phyloP scores from a whole-genome alignment of 2,888 invertebrate genomes.

The Gortyna flavago region DNA sequence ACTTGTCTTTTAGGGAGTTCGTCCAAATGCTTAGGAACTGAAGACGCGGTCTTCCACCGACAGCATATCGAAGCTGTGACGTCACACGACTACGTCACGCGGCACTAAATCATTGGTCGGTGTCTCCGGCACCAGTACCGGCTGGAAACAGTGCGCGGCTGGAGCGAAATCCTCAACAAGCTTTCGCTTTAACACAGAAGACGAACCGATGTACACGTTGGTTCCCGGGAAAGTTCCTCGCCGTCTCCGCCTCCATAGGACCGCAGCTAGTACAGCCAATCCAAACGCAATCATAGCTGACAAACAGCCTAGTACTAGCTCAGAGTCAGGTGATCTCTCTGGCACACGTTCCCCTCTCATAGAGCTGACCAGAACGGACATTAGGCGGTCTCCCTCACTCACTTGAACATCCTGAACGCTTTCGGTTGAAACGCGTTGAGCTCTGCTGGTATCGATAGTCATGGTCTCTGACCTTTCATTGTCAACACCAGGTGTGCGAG shows the following conservation, averaged over 20 bases:
- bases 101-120: conserved; percentile 83
- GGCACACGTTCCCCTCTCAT: conserved; percentile 90
- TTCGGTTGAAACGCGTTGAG: conserved; percentile 91
- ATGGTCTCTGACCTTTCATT: conserved; percentile 92
- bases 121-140: conserved; percentile 89
- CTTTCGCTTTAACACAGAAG: conserved; percentile 91
- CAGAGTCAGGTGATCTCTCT: conserved; percentile 89
- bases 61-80: conserved; percentile 91
- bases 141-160: conserved; percentile 89
- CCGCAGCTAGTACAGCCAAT: conserved; percentile 87
- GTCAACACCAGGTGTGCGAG: conserved; percentile 90
- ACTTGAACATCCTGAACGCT: conserved; percentile 91
- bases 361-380: conserved; percentile 91
- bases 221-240: conserved; percentile 89
- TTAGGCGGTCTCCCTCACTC: conserved; percentile 90
- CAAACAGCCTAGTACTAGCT: conserved; percentile 90
- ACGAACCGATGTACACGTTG: conserved; percentile 91
- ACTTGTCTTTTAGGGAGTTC: conserved; percentile 74
- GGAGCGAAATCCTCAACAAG: conserved; percentile 91
- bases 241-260: conserved; percentile 90
- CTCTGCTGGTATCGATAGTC: conserved; percentile 91
- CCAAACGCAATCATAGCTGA: conserved; percentile 89
- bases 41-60: conserved; percentile 89
- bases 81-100: conserved; percentile 92
- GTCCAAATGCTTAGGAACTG: conserved; percentile 89